Evolutionary conservation across 2,113 vertebrate species (phyloP).

Genomic region (Mola mola): DNA sequence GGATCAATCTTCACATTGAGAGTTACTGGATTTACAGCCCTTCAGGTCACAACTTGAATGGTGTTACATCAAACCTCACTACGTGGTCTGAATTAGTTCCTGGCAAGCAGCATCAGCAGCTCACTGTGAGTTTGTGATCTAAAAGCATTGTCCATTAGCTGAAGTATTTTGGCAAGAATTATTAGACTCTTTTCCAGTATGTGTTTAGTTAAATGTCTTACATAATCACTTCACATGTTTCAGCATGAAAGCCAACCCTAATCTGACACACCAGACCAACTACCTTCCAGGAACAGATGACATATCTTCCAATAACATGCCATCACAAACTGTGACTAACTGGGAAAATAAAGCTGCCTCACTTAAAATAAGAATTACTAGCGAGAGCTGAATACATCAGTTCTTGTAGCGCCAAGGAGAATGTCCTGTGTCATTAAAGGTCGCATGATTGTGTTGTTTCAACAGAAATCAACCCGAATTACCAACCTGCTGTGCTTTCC

Average conservation of each 20-base stretch:
- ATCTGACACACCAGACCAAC: constrained; percentile 13
- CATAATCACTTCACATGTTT: constrained; percentile 1
- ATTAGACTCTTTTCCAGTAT: constrained; percentile 8
- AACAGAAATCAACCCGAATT: too few relatives aligned
- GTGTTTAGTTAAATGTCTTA: too few relatives aligned
- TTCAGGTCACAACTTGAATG: constrained; percentile 41
- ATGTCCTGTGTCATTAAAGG: too few relatives aligned
- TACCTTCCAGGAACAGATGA: neutral
- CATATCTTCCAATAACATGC: neutral
- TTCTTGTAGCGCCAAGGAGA: too few relatives aligned
- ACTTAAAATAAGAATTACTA: neutral
- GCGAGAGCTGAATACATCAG: neutral
- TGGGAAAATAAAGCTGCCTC: too few relatives aligned
- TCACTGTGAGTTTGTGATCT: neutral
- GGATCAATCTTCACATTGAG: constrained; percentile 32
- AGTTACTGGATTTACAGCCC: constrained; percentile 50
- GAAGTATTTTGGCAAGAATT: constrained; percentile 31
- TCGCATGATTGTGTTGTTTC: too few relatives aligned
- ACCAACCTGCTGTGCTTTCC: constrained; percentile 95
- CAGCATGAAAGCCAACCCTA: neutral
- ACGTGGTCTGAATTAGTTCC: constrained; percentile 21
- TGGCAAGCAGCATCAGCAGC: neutral
- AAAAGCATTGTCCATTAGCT: too few relatives aligned
- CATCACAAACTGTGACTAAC: neutral
- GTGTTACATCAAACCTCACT: constrained; percentile 12